Evolutionary conservation across 1,140 invertebrate genomes (phyloP).

Genomic region (Drosophila nigrodunni): DNA sequence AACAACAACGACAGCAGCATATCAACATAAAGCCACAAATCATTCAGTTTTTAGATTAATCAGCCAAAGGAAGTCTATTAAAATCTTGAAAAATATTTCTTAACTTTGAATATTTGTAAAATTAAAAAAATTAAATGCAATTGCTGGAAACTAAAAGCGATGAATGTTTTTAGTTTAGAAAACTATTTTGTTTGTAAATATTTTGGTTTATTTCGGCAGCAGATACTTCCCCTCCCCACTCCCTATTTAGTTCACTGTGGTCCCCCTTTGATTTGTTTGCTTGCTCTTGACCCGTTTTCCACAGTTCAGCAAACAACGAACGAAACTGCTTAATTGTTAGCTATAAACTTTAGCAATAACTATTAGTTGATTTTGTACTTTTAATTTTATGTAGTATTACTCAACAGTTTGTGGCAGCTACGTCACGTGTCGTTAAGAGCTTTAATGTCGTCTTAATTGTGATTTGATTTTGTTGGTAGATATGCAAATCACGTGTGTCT

Average conservation of each 20-base stretch:
- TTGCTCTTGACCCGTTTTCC: slow-evolving; percentile 48
- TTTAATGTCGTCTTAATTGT: slow-evolving; percentile 13
- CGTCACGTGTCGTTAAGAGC: slow-evolving; percentile 47
- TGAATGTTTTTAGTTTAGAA: background rate
- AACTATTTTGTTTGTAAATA: slow-evolving; percentile 2
- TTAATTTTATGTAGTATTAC: slow-evolving; percentile 37
- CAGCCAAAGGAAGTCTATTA: background rate
- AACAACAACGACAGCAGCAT: background rate
- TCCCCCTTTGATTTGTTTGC: background rate
- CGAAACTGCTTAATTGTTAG: slow-evolving; percentile 27
- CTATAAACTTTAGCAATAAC: slow-evolving; percentile 27
- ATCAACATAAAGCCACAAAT: slow-evolving; percentile 15
- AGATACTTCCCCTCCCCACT: background rate
- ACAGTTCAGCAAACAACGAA: slow-evolving; percentile 45
- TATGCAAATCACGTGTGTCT: slow-evolving; percentile 46
- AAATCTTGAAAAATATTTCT: slow-evolving; percentile 5
- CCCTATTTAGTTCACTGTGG: background rate
- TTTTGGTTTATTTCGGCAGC: background rate
- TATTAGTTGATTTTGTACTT: slow-evolving; percentile 24
- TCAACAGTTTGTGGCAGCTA: slow-evolving; percentile 37
- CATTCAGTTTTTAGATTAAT: background rate
- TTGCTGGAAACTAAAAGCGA: no score
- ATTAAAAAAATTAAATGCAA: background rate
- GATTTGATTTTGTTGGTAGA: background rate
- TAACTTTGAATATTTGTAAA: background rate